These are phyloP conservation scores for Platorchestia sp. DNA, from an alignment of 1,140 invertebrate species.

Conservation along the genomic window DNA sequence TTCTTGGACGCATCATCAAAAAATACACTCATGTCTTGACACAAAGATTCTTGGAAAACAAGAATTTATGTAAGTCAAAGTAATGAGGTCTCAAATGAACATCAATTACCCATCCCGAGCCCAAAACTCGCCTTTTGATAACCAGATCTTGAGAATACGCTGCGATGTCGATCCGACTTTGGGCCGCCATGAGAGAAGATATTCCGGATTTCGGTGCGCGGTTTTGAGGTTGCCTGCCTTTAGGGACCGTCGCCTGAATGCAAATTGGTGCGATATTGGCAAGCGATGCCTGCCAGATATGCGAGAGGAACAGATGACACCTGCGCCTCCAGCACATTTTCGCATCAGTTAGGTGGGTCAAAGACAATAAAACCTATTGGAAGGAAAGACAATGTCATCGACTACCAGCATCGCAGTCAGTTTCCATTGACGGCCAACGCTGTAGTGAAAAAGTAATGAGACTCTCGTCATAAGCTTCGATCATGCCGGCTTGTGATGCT, in stretches of 20 bases:
- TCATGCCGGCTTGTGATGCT: too few relatives aligned
- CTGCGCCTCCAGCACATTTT: background rate
- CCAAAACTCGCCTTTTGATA: background rate
- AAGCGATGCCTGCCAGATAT: conserved; percentile 30
- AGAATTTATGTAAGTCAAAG: background rate
- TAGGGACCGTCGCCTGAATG: background rate
- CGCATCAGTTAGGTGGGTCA: conserved; percentile 2
- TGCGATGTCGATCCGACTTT: background rate
- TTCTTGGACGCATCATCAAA: too few relatives aligned
- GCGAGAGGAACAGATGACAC: background rate
- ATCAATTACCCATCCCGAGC: background rate
- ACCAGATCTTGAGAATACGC: background rate
- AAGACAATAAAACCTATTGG: background rate
- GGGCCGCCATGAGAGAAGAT: background rate
- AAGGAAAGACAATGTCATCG: background rate
- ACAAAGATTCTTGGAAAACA: background rate
- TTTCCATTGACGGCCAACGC: background rate
- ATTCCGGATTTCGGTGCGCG: background rate
- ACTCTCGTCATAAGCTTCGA: background rate
- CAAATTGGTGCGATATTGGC: conserved; percentile 42
- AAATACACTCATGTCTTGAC: background rate
- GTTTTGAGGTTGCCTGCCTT: background rate
- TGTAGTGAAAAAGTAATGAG: background rate
- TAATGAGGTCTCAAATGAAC: background rate
- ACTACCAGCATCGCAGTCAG: conserved; percentile 12